Base-by-base conservation (phyloP, 2,797 vertebrate genomes). In the Falco columbarius region DNA sequence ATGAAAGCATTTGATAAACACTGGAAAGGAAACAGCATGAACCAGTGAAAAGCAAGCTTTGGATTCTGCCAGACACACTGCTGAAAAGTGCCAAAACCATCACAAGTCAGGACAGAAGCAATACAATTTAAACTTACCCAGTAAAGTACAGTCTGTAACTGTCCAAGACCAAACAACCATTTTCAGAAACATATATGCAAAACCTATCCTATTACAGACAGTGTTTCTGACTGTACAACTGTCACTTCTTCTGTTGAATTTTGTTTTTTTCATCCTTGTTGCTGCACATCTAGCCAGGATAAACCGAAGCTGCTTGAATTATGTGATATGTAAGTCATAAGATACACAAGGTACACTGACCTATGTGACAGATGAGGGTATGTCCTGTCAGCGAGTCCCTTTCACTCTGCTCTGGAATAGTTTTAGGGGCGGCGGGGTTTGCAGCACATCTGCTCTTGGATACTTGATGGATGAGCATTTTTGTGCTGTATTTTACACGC, bases 401-500 rank as follows among this genome's bases (percentile, higher is more conserved):
- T 80, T 38, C 56, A n/a, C 34, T 66, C 20, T 36, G 3, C 26
- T 24, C 30, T 42, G 14, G n/a, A 77, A 90, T 7, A 44, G 52
- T 62, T 82, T 70, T 47, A 20, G 7, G 13, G 9, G 6, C n/a
- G 1, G 10, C 3, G 1, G n/a, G 36, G 72, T 90, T 54, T 68
- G 1, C 29, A 86, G 47, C 18, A 49, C 4, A 22, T 74, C 71
- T 81, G 29, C 26, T 55, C 20, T 63, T 89, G 22, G 14, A 83
- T 71, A 67, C 47, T 54, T 54, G 36, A 27, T 42, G 26, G 9
- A 40, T 3, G 3, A 7, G 6, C 17, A 40, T 66, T 61, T 65
- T 51, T n/a, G 38, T 47, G 51, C 8, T 4, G 0, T 11, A 56
- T 56, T 82, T 93, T n/a, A 63, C 30, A 36, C 0, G 0, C 3